Evolutionary conservation across 2,888 invertebrate species (phyloP).

Genomic region (Pseudococcus viburni): DNA sequence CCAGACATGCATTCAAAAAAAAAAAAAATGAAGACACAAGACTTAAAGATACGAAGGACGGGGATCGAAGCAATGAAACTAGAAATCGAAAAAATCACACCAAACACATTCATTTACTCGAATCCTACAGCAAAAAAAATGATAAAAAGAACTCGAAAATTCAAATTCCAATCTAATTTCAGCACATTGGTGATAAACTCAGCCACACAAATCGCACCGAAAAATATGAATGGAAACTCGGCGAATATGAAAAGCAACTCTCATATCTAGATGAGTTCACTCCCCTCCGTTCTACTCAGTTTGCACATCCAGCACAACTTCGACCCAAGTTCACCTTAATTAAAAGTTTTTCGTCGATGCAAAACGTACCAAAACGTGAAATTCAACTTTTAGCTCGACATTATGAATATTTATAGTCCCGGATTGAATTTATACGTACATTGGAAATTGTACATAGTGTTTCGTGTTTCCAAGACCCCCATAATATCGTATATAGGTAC

Average conservation of each 20-base stretch:
- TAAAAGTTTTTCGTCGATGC: background rate
- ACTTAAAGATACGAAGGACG: too few relatives aligned
- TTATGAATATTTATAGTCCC: conserved; percentile 1
- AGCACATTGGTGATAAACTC: too few relatives aligned
- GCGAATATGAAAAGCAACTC: background rate
- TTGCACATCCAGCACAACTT: background rate
- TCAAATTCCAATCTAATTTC: too few relatives aligned
- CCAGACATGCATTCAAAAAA: too few relatives aligned
- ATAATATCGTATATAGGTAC: background rate
- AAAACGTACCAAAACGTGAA: background rate
- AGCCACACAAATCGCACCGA: too few relatives aligned
- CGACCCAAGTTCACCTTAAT: background rate
- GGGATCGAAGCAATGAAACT: too few relatives aligned
- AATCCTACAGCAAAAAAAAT: too few relatives aligned
- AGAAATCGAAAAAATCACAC: too few relatives aligned
- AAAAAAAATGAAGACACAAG: too few relatives aligned
- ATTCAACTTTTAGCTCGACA: background rate
- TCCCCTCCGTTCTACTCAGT: background rate
- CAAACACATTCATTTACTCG: too few relatives aligned
- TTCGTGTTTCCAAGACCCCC: background rate
- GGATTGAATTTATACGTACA: background rate
- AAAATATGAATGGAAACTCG: too few relatives aligned
- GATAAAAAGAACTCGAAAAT: too few relatives aligned
- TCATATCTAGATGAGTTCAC: background rate
- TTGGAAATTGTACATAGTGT: background rate